phyloP scores from a whole-genome alignment of 2,888 invertebrate species.

The Helobdella robusta region DNA sequence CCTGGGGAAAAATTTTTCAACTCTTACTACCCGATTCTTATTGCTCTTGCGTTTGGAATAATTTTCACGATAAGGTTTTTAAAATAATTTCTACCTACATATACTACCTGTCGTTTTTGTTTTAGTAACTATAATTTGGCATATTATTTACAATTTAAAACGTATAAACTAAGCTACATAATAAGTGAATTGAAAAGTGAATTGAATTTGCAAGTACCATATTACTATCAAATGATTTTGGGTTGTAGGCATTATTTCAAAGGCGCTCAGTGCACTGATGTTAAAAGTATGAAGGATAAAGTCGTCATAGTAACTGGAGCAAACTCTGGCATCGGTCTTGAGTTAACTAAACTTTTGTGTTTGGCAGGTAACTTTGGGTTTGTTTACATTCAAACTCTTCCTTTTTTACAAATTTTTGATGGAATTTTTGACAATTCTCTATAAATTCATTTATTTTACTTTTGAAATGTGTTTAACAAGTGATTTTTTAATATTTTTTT shows the following conservation, averaged over 20 bases:
- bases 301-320: slow-evolving; percentile 42
- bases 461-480: no score
- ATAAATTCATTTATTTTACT: no score
- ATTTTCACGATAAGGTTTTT: slow-evolving; percentile 42
- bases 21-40: slow-evolving; percentile 45
- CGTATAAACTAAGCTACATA: no score
- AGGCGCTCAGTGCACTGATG: slow-evolving; percentile 42
- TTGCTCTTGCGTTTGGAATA: slow-evolving; percentile 40
- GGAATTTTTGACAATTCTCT: not conserved
- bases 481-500: slow-evolving; percentile 13
- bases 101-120: no score
- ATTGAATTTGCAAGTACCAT: no score
- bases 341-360: slow-evolving; percentile 41
- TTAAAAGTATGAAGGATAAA: slow-evolving; percentile 40
- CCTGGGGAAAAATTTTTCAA: slow-evolving; percentile 38
- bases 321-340: slow-evolving; percentile 43
- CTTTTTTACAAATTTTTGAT: not conserved
- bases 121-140: no score
- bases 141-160: no score
- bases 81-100: slow-evolving; percentile 10
- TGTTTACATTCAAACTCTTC: not conserved
- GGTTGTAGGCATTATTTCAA: slow-evolving; percentile 42
- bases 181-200: no score
- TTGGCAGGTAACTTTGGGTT: slow-evolving; percentile 38
- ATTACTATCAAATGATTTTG: slow-evolving; percentile 12